Conservation (phyloP, 1,140 invertebrate genomes). For the Neodiprion pinetum region DNA sequence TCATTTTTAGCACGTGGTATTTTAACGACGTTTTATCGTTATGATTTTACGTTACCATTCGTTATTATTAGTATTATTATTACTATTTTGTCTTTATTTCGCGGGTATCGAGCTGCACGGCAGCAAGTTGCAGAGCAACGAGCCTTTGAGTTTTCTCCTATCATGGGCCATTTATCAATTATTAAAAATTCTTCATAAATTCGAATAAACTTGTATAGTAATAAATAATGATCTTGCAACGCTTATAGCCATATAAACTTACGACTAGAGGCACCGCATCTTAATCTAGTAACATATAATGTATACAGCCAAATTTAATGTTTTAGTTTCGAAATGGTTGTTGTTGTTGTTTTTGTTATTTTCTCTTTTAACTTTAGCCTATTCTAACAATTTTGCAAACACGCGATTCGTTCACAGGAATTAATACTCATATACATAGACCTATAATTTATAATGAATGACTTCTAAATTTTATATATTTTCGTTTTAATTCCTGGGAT, state of each 20-base stretch:
- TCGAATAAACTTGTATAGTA: not conserved
- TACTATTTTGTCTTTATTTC: no score
- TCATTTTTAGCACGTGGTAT: no score
- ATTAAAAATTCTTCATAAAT: constrained; percentile 3
- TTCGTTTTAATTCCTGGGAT: constrained; percentile 1
- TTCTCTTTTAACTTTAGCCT: not conserved
- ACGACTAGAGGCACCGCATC: constrained; percentile 6
- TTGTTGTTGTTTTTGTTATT: not conserved
- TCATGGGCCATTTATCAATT: not conserved
- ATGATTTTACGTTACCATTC: no score
- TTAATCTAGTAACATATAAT: not conserved
- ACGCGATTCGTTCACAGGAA: not conserved
- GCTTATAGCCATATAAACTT: constrained; percentile 5
- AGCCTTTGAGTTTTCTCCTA: no score
- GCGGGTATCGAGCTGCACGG: no score
- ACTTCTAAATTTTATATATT: not conserved
- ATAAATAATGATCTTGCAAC: not conserved
- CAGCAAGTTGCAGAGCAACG: no score
- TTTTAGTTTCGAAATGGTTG: not conserved
- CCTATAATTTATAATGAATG: not conserved
- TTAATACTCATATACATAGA: not conserved
- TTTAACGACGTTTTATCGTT: no score
- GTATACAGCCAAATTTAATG: not conserved
- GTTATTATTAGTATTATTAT: no score
- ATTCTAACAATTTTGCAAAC: not conserved